Evolutionary conservation across 2,113 vertebrate genomes (phyloP).

Genomic region (Corvus moneduloides): DNA sequence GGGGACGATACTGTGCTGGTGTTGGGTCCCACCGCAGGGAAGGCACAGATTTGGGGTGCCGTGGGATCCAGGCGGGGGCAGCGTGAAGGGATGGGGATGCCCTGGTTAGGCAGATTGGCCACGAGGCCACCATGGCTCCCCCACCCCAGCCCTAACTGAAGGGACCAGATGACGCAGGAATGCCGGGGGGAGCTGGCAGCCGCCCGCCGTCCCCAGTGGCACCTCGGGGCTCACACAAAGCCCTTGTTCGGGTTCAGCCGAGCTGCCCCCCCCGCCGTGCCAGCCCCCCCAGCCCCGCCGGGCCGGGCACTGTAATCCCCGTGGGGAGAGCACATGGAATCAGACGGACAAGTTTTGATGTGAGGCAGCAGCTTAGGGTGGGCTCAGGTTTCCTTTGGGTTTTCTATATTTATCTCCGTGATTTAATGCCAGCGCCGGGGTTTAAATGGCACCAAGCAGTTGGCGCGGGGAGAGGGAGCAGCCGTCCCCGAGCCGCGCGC

Average conservation of each 20-base stretch:
- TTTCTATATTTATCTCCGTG: constrained; percentile 99
- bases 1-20: background rate
- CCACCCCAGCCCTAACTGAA: constrained; percentile 41
- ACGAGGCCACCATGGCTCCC: background rate
- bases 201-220: background rate
- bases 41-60: accelerated
- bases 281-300: background rate
- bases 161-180: constrained; percentile 72
- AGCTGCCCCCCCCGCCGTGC: constrained; percentile 5
- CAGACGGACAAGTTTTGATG: constrained; percentile 95
- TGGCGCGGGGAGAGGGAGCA: constrained; percentile 77
- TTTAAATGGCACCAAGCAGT: constrained; percentile 98
- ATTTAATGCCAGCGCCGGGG: constrained; percentile 94
- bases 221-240: constrained; percentile 68
- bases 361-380: constrained; percentile 97
- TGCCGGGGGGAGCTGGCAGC: constrained; percentile 15
- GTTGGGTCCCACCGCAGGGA: accelerated
- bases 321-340: constrained; percentile 79
- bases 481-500: constrained; percentile 75
- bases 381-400: constrained; percentile 93
- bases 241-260: constrained; percentile 1
- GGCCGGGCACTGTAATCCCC: constrained; percentile 60
- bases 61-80: background rate
- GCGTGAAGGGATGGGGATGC: background rate
- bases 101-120: background rate